These are phyloP conservation scores for Thunnus maccoyii DNA, from an alignment of 2,113 vertebrate genomes.

Conservation along the genomic window DNA sequence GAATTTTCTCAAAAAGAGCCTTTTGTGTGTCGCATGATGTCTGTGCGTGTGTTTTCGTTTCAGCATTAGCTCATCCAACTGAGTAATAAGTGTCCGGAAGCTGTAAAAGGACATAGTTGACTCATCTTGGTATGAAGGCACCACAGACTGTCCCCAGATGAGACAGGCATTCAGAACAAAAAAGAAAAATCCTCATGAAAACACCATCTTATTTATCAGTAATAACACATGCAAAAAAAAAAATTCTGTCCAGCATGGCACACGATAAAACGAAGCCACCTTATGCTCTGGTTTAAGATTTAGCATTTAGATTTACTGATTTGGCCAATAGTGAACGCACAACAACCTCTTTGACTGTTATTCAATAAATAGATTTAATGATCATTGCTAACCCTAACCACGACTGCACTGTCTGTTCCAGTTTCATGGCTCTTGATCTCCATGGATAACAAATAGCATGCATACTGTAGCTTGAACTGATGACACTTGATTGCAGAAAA, in stretches of 20 bases:
- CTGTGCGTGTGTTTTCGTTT: constrained; percentile 19
- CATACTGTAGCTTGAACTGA: not conserved
- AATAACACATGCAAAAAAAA: not conserved
- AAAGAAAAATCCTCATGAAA: not conserved
- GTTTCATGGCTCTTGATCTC: constrained; percentile 13
- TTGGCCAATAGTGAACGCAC: not conserved
- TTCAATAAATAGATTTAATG: not conserved
- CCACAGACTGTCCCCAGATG: constrained; percentile 13
- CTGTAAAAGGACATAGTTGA: constrained; percentile 51
- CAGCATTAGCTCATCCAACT: constrained; percentile 59
- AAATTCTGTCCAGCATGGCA: not conserved
- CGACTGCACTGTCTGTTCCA: not conserved
- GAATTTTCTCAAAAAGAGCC: constrained; percentile 20
- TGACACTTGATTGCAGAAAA: constrained; percentile 1
- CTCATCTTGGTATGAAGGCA: constrained; percentile 39
- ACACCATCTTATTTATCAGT: not conserved
- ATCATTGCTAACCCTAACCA: not conserved
- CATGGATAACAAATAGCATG: constrained; percentile 21
- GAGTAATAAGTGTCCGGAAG: constrained; percentile 45
- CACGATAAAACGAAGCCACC: not conserved
- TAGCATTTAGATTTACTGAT: not conserved
- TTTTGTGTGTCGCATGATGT: not conserved
- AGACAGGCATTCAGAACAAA: constrained; percentile 13
- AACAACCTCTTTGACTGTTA: constrained; percentile 7
- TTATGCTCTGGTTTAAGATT: not conserved